Evolutionary conservation across 2,797 vertebrate species (phyloP), one percentile per base, ranked within the genome.

Genomic region (Pseudopleuronectes americanus): DNA sequence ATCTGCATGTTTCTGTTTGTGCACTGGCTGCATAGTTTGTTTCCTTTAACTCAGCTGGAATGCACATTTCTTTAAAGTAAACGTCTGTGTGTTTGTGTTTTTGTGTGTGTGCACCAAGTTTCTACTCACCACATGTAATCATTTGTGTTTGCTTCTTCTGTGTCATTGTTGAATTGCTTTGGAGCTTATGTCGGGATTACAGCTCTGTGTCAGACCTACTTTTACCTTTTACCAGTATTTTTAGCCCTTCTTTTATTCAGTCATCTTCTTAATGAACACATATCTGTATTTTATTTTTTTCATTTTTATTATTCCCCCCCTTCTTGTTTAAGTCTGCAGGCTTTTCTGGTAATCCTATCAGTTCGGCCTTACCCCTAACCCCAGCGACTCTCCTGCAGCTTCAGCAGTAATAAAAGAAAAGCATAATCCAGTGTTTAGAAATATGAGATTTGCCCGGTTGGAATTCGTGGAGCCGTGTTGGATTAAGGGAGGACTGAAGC

Each of bases 341-440:
- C 80, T 90, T 91, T 87, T 80, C 80, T 81, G 73, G 66, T 94
- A 94, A 94, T 95, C 92, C 90, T 85, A 86, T 93, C 92, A 93
- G 90, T 87, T 85, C 13, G 31, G 80, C 76, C 84, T 90, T 84
- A 85, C 74, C 74, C 74, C 69, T 62, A 81, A 74, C 84, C 87
- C 73, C 47, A 0, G 8, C 61, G 74, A 83, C 77, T 80, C 84
- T 81, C 64, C 68, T 84, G 28, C 77, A 68, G 79, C 77, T 83
- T 58, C 89, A 90, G 87, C 92, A 94, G 93, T 96, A 96, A 96
- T 96, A 96, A 96, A 95, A 93, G 89, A 93, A 93, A 90, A 91
- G 79, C 90, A 95, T 96, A 96, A 97, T 96, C 95, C 94, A 92
- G 89, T 95, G 93, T 96, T 96, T 94, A 93, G 93, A 92, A 96